Base-by-base conservation (phyloP, 2,113 vertebrate genomes). In the Nerophis ophidion region DNA sequence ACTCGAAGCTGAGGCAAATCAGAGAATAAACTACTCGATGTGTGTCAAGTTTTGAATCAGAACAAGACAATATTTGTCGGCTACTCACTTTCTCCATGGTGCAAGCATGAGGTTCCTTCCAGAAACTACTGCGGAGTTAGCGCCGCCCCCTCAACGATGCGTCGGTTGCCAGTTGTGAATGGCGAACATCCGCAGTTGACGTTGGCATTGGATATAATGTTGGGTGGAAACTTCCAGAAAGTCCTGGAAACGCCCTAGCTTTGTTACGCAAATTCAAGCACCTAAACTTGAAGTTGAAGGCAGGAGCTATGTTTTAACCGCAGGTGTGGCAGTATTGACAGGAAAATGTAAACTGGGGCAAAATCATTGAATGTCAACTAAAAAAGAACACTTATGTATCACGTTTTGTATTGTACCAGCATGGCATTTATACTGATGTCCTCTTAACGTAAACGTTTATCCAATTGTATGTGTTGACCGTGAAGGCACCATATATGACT, bases 81-180 rank as follows among this genome's bases (percentile, higher is more conserved):
- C 49, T 60, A 88, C 90, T 90, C 73, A 91, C 90, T 84, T 90
- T 91, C 77, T 90, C 90, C 90, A 91, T 91, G 81, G 67, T 86
- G 77, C 70, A 75, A 77, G 84, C 88, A 91, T 89, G 89, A 89
- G 89, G 87, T 87, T 90, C 88, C 85, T 87, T 87, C 86, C 76
- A 91, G 90, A 91, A 91, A 81, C 86, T 89, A 91, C 89, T 83
- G 77, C 63, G 79, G 65, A 60, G 38, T 58, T 56, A 57, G 81
- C 84, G 38, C 88, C 87, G 73, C 88, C 90, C 81, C 47, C 70
- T 42, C 38, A 42, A 6, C 16, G 7, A 13, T 9, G 35, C 11
- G 15, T 16, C 11, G 54, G 36, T 42, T 44, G 54, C 38, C 54
- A 56, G 54, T 19, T 16, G 40, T 42, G 10, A 42, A 10, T 56